A percentile compares a stretch with the other conserved stretches of the same genome.
These are phyloP conservation scores for Scolanthus callimorphus DNA, from an alignment of 92 coral and sea anemone genomes.

Conservation along the genomic window DNA sequence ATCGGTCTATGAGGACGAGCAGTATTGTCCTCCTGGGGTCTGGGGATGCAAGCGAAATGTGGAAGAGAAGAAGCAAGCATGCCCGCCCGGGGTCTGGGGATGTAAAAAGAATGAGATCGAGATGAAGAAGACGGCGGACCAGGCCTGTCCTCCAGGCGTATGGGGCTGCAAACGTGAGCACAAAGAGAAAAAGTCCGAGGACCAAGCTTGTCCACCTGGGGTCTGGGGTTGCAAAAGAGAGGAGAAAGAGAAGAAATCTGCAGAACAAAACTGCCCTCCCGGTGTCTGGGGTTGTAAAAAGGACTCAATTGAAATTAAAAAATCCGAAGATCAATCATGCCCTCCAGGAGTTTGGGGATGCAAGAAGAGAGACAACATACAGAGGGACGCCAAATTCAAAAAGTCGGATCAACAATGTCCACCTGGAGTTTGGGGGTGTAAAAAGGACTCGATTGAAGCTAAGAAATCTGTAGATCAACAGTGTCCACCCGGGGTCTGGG, in stretches of 20 bases:
- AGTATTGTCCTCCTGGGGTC: conserved; percentile 56
- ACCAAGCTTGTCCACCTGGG: conserved; percentile 61
- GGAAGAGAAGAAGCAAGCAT: conserved; percentile 1
- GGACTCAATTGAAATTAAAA: conserved; percentile 10
- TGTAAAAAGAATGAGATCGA: conserved; percentile 35
- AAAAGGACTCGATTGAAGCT: conserved; percentile 32
- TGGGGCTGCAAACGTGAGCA: conserved; percentile 41
- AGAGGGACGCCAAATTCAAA: no score
- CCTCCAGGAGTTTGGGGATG: conserved; percentile 79
- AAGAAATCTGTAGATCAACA: no score
- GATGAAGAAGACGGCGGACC: not conserved
- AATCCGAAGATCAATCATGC: conserved; percentile 36
- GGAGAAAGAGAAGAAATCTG: not conserved
- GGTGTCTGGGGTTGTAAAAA: conserved; percentile 53
- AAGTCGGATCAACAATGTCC: conserved; percentile 48
- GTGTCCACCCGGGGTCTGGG: no score
- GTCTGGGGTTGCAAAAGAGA: conserved; percentile 68
- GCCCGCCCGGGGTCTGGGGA: conserved; percentile 76
- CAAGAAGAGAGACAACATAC: conserved; percentile 14
- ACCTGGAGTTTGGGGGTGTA: conserved; percentile 70
- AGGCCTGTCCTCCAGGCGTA: conserved; percentile 53
- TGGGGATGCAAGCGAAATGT: conserved; percentile 62
- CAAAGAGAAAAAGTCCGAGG: conserved; percentile 8
- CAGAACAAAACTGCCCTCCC: conserved; percentile 46
- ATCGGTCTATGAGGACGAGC: conserved; percentile 6